Conservation (phyloP, 2,113 vertebrate genomes). For the Mustelus asterias region DNA sequence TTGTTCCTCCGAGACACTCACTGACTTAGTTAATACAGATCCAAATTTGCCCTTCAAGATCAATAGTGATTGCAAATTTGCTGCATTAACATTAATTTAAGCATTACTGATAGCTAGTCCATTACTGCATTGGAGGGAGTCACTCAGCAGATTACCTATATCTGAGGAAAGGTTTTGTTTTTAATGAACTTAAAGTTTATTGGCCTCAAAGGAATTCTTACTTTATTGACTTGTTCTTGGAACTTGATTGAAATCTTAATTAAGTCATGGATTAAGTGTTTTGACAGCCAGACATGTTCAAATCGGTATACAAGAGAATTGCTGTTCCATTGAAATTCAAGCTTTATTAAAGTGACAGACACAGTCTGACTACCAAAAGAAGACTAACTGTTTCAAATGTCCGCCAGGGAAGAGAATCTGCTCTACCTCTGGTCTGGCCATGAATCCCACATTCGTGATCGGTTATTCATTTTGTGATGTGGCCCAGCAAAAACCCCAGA, state of each 20-base stretch:
- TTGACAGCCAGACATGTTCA: not conserved
- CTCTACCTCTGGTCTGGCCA: not conserved
- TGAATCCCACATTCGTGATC: not conserved
- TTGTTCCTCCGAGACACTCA: not conserved
- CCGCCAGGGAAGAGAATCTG: not conserved
- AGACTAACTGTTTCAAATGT: not conserved
- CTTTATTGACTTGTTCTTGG: not conserved
- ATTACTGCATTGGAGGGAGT: not conserved
- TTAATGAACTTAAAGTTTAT: not conserved
- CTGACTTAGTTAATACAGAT: not conserved
- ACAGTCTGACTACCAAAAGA: not conserved
- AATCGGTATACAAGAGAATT: not conserved
- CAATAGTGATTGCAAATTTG: not conserved
- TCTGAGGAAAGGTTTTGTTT: not conserved
- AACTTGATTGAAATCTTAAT: not conserved
- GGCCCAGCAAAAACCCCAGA: not conserved
- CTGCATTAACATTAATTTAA: not conserved
- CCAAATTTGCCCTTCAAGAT: not conserved
- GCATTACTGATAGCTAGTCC: not conserved
- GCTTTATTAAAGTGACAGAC: not conserved
- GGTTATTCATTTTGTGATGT: not conserved
- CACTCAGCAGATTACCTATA: not conserved
- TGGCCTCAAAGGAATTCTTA: not conserved
- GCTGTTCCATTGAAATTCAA: not conserved
- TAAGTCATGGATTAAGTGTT: not conserved